Evolutionary conservation across 2,113 vertebrate genomes (phyloP).

Genomic region (Istiophorus platypterus): DNA sequence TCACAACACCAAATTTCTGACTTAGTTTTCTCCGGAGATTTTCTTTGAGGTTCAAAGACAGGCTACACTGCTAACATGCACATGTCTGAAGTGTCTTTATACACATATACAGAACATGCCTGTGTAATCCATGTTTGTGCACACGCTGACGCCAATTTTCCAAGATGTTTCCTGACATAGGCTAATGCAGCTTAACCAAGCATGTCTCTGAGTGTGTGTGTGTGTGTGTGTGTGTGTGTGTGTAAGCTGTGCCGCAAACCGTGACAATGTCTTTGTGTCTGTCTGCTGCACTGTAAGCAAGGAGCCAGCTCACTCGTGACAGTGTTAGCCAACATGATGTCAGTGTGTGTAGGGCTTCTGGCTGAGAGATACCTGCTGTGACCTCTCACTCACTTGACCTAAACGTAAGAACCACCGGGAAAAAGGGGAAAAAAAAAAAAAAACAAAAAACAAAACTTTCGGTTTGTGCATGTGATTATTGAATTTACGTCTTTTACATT

Average conservation of each 20-base stretch:
- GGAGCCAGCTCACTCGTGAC: constrained; percentile 50
- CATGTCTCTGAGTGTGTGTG: constrained; percentile 19
- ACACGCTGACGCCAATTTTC: constrained; percentile 60
- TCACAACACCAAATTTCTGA: constrained; percentile 24
- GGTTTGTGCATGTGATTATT: neutral
- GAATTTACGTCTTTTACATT: neutral
- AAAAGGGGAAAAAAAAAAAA: too few species aligned
- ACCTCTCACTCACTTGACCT: constrained; percentile 44
- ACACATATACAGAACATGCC: constrained; percentile 6
- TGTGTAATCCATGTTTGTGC: constrained; percentile 47
- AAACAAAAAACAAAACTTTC: neutral
- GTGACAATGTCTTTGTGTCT: constrained; percentile 50
- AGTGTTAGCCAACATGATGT: constrained; percentile 60
- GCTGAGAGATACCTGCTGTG: constrained; percentile 61
- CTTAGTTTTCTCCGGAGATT: constrained; percentile 16
- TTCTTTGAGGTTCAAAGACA: constrained; percentile 14
- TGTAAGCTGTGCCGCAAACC: constrained; percentile 42
- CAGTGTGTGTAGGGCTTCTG: constrained; percentile 26
- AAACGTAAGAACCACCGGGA: constrained; percentile 12
- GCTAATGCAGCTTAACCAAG: constrained; percentile 71
- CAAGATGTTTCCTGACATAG: constrained; percentile 66
- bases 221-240: constrained; percentile 6
- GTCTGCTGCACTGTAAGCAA: constrained; percentile 54
- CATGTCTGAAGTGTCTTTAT: constrained; percentile 6
- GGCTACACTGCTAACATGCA: constrained; percentile 1